Conservation (phyloP, 2,888 invertebrate species). For the Trichogramma dendrolimi region DNA sequence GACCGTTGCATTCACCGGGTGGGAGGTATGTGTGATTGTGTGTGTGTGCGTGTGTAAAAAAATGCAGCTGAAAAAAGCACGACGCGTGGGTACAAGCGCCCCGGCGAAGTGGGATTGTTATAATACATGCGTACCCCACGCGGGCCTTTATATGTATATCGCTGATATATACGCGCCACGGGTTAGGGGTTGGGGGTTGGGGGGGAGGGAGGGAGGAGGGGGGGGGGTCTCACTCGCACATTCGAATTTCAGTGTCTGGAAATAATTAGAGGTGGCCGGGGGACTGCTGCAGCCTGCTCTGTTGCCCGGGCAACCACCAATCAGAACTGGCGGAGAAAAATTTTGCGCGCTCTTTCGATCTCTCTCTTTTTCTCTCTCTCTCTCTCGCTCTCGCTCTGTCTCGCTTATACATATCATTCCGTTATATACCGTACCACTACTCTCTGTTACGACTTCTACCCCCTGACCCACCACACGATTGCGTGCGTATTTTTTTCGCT, state of each 20-base stretch:
- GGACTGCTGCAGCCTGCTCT: slow-evolving; percentile 40
- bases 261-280: slow-evolving; percentile 50
- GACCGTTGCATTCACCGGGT: no score
- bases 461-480: no score
- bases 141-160: no score
- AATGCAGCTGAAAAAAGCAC: no score
- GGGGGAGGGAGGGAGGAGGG: not conserved
- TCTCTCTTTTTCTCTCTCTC: slow-evolving; percentile 26
- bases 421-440: slow-evolving; percentile 7
- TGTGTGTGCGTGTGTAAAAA: no score
- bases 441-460: not conserved
- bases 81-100: no score
- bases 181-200: no score
- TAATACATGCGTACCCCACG: no score
- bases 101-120: no score
- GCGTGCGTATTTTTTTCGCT: slow-evolving; percentile 8
- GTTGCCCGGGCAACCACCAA: slow-evolving; percentile 54
- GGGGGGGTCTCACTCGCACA: slow-evolving; percentile 36
- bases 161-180: no score
- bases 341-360: slow-evolving; percentile 46
- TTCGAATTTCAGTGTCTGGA: slow-evolving; percentile 54
- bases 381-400: slow-evolving; percentile 22
- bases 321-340: slow-evolving; percentile 50
- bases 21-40: no score
- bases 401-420: slow-evolving; percentile 3